phyloP scores from a whole-genome alignment of 2,888 invertebrate species.

The Hypomecis punctinalis region DNA sequence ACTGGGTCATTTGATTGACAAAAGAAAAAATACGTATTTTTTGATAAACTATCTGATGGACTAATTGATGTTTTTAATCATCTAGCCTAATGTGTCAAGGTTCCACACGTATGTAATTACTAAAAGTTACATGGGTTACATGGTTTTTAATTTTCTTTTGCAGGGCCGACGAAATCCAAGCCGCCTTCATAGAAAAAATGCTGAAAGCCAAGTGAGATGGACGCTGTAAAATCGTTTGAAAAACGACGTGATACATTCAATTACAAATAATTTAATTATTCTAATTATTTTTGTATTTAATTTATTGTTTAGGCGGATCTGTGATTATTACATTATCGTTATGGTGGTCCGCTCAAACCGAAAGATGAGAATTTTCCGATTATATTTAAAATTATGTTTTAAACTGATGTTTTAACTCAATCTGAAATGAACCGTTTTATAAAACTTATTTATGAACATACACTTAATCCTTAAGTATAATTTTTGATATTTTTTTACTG shows the following conservation, averaged over 20 bases:
- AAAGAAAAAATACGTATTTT: too few species aligned
- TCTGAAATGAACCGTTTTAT: too few species aligned
- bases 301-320: conserved; percentile 35
- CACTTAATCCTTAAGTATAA: too few species aligned
- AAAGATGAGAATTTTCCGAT: background rate
- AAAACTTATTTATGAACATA: too few species aligned
- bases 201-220: conserved; percentile 50
- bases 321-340: conserved; percentile 39
- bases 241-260: conserved; percentile 29
- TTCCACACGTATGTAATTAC: too few species aligned
- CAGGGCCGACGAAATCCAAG: conserved; percentile 79
- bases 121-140: too few species aligned
- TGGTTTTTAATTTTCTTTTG: too few species aligned
- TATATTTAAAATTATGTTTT: background rate
- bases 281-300: conserved; percentile 30
- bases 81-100: too few species aligned
- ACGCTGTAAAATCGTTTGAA: conserved; percentile 21
- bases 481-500: too few species aligned
- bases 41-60: too few species aligned
- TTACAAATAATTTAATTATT: conserved; percentile 19
- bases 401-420: background rate
- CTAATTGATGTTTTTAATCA: too few species aligned
- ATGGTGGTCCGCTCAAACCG: background rate
- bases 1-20: too few species aligned
- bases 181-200: conserved; percentile 72